phyloP scores from a whole-genome alignment of 2,113 vertebrate species.

The Campylomormyrus numenius region DNA sequence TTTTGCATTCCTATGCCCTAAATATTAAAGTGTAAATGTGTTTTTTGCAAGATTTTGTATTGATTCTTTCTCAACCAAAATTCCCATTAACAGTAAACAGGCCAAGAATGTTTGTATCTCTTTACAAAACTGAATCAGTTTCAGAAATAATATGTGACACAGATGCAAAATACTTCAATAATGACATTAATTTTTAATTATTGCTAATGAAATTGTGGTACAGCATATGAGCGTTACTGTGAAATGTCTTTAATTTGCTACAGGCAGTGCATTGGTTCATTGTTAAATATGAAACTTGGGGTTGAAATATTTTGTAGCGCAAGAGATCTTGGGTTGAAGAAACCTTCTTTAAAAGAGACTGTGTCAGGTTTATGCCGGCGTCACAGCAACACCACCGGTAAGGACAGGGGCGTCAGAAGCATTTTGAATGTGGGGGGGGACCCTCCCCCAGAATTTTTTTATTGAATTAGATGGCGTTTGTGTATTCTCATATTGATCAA shows the following conservation, averaged over 20 bases:
- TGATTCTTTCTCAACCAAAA: neutral
- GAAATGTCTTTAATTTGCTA: neutral
- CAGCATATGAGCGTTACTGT: neutral
- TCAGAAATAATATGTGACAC: neutral
- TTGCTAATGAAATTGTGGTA: neutral
- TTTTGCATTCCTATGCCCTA: neutral
- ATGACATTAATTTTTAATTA: neutral
- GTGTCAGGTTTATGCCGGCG: constrained; percentile 73
- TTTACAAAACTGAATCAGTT: neutral
- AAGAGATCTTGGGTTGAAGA: constrained; percentile 84
- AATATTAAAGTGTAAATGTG: neutral
- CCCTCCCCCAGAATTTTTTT: too few relatives aligned
- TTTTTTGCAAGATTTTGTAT: neutral
- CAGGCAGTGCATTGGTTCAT: neutral
- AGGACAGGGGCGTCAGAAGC: too few relatives aligned
- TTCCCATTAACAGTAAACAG: neutral
- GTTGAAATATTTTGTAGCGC: constrained; percentile 55
- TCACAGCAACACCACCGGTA: constrained; percentile 80
- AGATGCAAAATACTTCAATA: neutral
- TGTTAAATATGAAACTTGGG: neutral
- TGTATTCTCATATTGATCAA: too few relatives aligned
- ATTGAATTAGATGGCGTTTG: too few relatives aligned
- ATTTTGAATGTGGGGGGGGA: too few relatives aligned
- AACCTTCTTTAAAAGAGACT: constrained; percentile 85
- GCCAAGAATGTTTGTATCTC: neutral